Base-by-base conservation (phyloP, 1,140 invertebrate species). In the Alviniconcha marisindica region DNA sequence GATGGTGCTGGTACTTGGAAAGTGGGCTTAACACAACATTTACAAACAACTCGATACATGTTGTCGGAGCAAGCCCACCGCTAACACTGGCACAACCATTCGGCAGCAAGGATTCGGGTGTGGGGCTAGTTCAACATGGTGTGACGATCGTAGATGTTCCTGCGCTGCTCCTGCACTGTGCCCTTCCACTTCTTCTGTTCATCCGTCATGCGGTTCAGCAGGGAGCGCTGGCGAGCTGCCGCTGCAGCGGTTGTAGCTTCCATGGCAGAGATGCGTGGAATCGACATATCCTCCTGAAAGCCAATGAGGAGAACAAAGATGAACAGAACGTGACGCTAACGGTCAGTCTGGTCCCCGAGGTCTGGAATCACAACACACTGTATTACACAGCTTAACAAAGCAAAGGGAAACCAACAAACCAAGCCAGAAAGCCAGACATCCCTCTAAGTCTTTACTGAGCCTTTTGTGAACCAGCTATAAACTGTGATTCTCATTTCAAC, bases 181-280 rank as follows among this genome's bases (percentile, higher is more conserved):
- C 96, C 94, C 92, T 99, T 99, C 98, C 98, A 99, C 92, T 98
- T 98, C 91, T 98, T 97, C 94, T 99, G 98, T 91, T 99, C 97
- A 90, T 98, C 97, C 1, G 97, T 97, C 40, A 99, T 97, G 76
- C 97, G 95, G 93, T 99, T 98, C 1, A 99, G 94, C 36, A 91
- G 86, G 0, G 90, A 91, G 18, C 88, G 77, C 84, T 92, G 89
- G 12, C 88, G 84, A 14, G 82, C 83, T 31, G 89, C 36, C 18
- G 87, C 81, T 12, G 77, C 36, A 33, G 81, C 76, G 7, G 3
- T 33, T 1, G 86, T 42, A 28, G 80, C 73, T 10, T 82, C 85
- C 71, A 85, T 83, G 63, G 60, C 56, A 40, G 80, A 24, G 2
- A 40, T 12, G 18, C 84, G 78, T 12, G 84, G 79, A 14, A 87